Evolutionary conservation across 2,797 vertebrate genomes (phyloP).

Genomic region (Lophura swinhoii): DNA sequence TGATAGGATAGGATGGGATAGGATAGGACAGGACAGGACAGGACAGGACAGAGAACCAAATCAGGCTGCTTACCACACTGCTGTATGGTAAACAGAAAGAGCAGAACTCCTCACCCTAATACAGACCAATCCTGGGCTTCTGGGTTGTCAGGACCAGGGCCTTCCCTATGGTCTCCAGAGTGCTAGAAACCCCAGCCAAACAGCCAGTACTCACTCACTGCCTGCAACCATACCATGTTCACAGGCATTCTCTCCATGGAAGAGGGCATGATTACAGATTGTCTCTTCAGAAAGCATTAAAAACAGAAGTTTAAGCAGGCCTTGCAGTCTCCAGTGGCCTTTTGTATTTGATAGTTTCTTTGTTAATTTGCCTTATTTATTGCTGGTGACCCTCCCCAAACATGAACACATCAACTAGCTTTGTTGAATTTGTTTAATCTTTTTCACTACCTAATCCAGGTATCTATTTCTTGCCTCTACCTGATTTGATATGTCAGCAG

Average conservation of each 20-base stretch:
- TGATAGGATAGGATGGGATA: too few species aligned
- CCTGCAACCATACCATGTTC: not conserved
- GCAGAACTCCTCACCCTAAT: not conserved
- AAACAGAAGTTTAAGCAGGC: not conserved
- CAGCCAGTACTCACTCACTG: not conserved
- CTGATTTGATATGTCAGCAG: not conserved
- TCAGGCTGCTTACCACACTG: not conserved
- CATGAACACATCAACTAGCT: not conserved
- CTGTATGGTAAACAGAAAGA: not conserved
- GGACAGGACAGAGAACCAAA: not conserved
- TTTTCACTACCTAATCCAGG: not conserved
- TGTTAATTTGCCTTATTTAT: not conserved
- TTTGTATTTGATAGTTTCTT: not conserved
- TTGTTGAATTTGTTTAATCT: not conserved
- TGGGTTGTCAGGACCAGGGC: not conserved
- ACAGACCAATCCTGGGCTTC: not conserved
- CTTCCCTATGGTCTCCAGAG: not conserved
- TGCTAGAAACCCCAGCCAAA: not conserved
- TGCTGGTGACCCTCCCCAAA: not conserved
- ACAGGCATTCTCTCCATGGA: rapidly evolving
- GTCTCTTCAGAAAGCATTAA: not conserved
- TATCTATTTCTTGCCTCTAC: not conserved
- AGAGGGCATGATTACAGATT: not conserved
- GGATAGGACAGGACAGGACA: too few species aligned
- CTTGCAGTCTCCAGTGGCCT: not conserved